Evolutionary conservation across 2,888 invertebrate genomes (phyloP).

Genomic region (Schizotus pectinicornis): DNA sequence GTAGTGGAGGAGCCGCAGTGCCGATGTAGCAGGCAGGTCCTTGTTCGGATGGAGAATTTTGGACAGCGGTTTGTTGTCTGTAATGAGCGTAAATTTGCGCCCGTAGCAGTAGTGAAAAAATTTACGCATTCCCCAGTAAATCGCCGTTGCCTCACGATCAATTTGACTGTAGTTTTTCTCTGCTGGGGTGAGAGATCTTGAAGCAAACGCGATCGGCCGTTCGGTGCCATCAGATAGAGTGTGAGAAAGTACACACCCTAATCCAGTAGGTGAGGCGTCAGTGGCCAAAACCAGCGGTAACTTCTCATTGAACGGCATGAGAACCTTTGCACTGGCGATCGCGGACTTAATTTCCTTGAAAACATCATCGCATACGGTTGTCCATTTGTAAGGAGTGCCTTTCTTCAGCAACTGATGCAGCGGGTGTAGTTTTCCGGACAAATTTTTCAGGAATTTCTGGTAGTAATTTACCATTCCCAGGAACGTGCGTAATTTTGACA

Average conservation of each 20-base stretch:
- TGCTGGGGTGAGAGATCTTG: constrained; percentile 2
- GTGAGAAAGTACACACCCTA: no score
- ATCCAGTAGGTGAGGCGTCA: no score
- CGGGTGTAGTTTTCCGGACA: constrained; percentile 28
- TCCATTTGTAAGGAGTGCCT: constrained; percentile 22
- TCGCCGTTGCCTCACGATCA: constrained; percentile 6
- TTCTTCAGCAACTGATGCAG: constrained; percentile 22
- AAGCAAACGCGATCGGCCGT: not conserved
- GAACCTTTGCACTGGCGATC: no score
- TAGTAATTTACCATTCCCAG: constrained; percentile 47
- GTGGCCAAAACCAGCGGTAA: no score
- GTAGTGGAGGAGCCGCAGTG: constrained; percentile 21
- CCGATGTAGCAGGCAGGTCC: not conserved
- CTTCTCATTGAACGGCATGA: no score
- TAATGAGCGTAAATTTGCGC: constrained; percentile 26
- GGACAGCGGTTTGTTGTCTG: constrained; percentile 31
- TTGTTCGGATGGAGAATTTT: not conserved
- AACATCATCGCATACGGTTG: constrained; percentile 12
- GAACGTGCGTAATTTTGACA: constrained; percentile 37
- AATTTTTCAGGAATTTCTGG: constrained; percentile 43
- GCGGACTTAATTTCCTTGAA: not conserved
- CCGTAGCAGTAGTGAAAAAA: constrained; percentile 53
- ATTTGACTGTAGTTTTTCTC: constrained; percentile 8
- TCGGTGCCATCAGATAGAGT: not conserved
- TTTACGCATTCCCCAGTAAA: constrained; percentile 49